A percentile compares a stretch with the other conserved stretches of the same genome.
Evolutionary conservation across 2,888 invertebrate species (phyloP).

Genomic region (Entomobrya proxima): DNA sequence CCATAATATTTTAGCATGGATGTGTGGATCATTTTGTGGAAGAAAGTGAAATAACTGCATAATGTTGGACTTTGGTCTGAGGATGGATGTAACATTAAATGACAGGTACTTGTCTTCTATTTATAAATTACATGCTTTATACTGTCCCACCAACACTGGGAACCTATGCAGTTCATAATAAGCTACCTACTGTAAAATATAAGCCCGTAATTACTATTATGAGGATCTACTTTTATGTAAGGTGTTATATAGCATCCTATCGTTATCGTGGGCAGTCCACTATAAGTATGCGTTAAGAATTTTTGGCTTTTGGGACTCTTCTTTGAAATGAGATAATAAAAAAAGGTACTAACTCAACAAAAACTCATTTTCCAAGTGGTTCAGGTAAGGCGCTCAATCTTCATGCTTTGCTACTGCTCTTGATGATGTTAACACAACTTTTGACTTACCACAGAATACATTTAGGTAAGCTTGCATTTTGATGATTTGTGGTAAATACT

Average conservation of each 20-base stretch:
- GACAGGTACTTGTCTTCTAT: background rate
- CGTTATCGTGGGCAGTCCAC: no score
- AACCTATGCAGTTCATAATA: no score
- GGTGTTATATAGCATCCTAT: background rate
- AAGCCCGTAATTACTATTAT: background rate
- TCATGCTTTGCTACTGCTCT: background rate
- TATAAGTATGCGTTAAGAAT: no score
- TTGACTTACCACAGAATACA: no score
- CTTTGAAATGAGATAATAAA: no score
- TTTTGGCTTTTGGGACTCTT: no score
- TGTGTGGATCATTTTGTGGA: constrained; percentile 10
- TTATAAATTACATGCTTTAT: background rate
- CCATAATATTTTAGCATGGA: background rate
- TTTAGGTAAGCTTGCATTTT: background rate
- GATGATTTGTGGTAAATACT: constrained; percentile 2
- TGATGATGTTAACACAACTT: background rate
- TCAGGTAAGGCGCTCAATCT: no score
- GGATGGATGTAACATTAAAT: background rate
- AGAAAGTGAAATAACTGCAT: constrained; percentile 24
- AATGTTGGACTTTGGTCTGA: background rate
- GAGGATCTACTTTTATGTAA: background rate
- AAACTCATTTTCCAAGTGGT: no score
- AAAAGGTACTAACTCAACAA: no score
- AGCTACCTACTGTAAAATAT: background rate
- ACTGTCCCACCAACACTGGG: no score